Percentiles rank a stretch among this genome's conserved stretches.
Evolutionary conservation across 2,797 vertebrate genomes (phyloP).

Genomic region (Todus mexicanus): DNA sequence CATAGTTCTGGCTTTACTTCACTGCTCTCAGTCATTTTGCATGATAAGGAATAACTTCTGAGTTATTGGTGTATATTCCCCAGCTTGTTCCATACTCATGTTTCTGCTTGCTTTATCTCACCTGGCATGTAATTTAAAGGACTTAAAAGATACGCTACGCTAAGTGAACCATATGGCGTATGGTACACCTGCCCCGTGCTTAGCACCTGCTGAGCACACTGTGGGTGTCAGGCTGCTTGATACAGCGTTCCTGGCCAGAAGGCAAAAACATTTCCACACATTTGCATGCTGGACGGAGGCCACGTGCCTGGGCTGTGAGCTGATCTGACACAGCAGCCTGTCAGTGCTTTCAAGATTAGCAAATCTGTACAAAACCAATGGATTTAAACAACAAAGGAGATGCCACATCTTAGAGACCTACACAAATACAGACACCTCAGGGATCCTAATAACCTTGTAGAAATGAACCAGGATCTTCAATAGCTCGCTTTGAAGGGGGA

Average conservation of each 20-base stretch:
- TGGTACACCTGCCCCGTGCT: conserved; percentile 78
- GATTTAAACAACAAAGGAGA: conserved; percentile 31
- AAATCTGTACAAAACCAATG: conserved; percentile 54
- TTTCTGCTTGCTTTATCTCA: conserved; percentile 62
- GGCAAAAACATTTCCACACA: conserved; percentile 58
- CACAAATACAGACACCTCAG: background rate
- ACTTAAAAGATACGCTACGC: conserved; percentile 49
- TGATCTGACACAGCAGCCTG: conserved; percentile 48
- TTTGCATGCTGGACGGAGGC: conserved; percentile 67
- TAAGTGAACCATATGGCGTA: conserved; percentile 71
- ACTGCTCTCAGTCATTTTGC: background rate
- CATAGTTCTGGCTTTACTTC: background rate
- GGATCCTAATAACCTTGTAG: background rate
- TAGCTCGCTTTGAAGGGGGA: background rate
- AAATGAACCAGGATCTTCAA: background rate
- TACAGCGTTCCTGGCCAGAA: conserved; percentile 43
- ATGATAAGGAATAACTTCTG: background rate
- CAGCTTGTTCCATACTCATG: background rate
- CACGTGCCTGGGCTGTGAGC: conserved; percentile 61
- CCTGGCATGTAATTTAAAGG: conserved; percentile 69
- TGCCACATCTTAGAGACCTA: background rate
- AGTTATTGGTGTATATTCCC: background rate
- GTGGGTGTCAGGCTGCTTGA: background rate
- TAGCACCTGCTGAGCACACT: conserved; percentile 82
- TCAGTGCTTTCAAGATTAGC: conserved; percentile 59